These are phyloP conservation scores for Rhagologus leucostigma DNA, from an alignment of 2,113 vertebrate species.

Conservation along the genomic window DNA sequence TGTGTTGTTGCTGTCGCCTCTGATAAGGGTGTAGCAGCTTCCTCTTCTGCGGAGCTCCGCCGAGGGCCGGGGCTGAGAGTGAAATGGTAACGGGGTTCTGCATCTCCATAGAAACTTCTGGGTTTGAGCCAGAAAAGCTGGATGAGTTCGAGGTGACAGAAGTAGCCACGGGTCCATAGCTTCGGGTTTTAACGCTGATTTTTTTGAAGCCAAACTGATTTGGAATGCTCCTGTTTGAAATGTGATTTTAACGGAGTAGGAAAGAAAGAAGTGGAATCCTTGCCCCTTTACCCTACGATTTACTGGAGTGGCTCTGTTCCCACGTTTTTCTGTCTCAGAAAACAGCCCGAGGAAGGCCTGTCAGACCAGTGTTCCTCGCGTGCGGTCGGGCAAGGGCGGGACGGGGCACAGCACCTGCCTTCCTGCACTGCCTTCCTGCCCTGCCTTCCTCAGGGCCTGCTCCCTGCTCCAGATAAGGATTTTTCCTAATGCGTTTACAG, in stretches of 20 bases:
- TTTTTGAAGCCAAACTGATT: background rate
- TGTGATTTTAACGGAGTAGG: background rate
- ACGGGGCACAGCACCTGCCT: background rate
- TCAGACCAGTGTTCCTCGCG: background rate
- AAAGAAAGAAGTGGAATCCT: background rate
- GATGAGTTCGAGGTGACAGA: background rate
- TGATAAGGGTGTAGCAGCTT: background rate
- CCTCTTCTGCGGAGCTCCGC: background rate
- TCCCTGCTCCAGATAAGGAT: background rate
- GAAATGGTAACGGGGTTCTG: background rate
- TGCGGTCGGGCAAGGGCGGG: background rate
- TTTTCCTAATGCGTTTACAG: background rate
- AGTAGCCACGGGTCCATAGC: rapidly evolving
- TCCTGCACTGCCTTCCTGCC: background rate
- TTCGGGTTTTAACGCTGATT: background rate
- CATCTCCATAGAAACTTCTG: background rate
- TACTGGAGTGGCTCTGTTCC: background rate
- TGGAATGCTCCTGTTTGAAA: background rate
- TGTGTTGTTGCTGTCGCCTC: background rate
- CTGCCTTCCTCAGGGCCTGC: background rate
- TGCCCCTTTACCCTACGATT: rapidly evolving
- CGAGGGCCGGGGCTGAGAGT: background rate
- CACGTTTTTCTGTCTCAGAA: background rate
- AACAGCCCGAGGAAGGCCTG: background rate
- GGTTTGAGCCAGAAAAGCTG: background rate